Conservation (phyloP, 2,797 vertebrate species). For the Erethizon dorsatum region DNA sequence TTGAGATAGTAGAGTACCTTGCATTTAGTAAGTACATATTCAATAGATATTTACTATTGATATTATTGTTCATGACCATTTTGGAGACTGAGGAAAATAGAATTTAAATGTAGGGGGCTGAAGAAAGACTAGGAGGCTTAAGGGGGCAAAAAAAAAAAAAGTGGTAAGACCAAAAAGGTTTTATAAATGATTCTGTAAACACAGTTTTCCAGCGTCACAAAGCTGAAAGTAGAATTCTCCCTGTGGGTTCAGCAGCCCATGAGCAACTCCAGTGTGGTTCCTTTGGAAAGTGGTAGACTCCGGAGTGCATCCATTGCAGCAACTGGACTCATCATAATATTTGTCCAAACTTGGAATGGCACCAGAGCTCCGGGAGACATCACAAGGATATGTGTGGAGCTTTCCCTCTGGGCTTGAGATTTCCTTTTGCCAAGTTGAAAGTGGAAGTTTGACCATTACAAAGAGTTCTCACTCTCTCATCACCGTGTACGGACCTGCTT, state of each 20-base stretch:
- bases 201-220: constrained; percentile 1
- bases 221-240: constrained; percentile 55
- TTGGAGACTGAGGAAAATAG: not conserved
- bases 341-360: constrained; percentile 68
- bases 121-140: not conserved
- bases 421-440: constrained; percentile 61
- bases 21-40: accelerated
- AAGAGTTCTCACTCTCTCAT: constrained; percentile 67
- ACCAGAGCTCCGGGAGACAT: constrained; percentile 53
- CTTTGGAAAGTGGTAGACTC: not conserved
- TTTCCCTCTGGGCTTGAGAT: constrained; percentile 50
- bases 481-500: constrained; percentile 47
- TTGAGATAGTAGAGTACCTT: not conserved
- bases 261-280: not conserved
- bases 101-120: not conserved
- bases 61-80: not conserved
- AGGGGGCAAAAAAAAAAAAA: not conserved
- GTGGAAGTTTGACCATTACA: constrained; percentile 72
- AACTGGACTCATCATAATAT: constrained; percentile 38
- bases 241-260: not conserved
- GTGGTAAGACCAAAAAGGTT: not conserved
- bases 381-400: constrained; percentile 12
- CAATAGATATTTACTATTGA: not conserved
- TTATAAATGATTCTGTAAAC: not conserved
- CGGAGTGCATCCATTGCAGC: not conserved